Evolutionary conservation across 2,797 vertebrate genomes (phyloP).

Genomic region (Diceros bicornis): DNA sequence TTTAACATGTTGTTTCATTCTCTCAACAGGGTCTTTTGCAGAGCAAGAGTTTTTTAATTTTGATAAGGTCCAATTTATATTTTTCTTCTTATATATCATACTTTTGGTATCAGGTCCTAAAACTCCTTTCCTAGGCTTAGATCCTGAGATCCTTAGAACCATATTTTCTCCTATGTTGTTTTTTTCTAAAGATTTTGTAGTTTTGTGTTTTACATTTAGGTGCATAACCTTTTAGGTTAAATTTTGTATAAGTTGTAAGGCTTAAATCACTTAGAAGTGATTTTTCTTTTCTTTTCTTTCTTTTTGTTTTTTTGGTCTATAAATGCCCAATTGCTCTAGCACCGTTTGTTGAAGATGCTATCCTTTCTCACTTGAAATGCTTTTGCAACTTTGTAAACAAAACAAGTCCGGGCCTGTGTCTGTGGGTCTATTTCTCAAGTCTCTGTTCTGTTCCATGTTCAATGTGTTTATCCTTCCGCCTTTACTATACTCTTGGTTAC

Average conservation of each 20-base stretch:
- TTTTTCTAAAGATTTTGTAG: not conserved
- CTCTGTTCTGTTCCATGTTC: not conserved
- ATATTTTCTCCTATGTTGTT: not conserved
- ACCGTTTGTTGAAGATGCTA: not conserved
- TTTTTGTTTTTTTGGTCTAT: not conserved
- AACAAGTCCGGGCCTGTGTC: not conserved
- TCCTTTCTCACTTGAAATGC: not conserved
- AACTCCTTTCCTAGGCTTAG: not conserved
- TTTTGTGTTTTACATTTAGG: not conserved
- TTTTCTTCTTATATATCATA: not conserved
- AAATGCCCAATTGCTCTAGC: not conserved
- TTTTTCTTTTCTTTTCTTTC: not conserved
- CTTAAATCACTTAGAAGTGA: not conserved
- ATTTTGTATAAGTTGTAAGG: not conserved
- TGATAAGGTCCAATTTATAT: not conserved
- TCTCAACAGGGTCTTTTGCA: not conserved
- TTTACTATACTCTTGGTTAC: not conserved
- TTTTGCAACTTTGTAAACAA: not conserved
- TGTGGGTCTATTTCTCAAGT: not conserved
- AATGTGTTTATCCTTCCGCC: not conserved
- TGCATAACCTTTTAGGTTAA: not conserved
- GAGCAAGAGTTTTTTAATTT: not conserved
- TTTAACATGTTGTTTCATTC: not conserved
- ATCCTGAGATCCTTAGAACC: not conserved
- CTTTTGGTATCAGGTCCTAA: not conserved